Evolutionary conservation across 2,797 vertebrate genomes (phyloP), one percentile per base, ranked within the genome.

Genomic region (Mallotus villosus): DNA sequence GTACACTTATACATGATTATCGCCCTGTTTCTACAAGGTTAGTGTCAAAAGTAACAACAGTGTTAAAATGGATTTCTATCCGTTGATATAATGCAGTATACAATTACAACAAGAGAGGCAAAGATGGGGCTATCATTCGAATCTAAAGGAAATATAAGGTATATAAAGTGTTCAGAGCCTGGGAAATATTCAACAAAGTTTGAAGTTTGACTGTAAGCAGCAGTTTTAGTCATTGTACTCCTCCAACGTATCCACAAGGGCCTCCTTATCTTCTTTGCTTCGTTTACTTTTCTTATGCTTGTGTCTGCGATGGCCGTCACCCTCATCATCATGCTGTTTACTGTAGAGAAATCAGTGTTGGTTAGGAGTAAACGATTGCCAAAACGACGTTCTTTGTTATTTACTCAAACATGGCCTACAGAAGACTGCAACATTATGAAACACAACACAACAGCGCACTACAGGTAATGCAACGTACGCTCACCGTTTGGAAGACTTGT

Each of bases 211-310:
- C 71, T 74, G 91, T 90, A 14, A 51, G 49, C 49, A 14, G 12
- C 8, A 6, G 84, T 89, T 89, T 81, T 81, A 34, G 1, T 90
- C 85, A 29, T 80, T 86, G 68, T 88, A 90, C 25, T 84, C 90
- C 16, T 83, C 85, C 68, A 14, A 55, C 0, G 78, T 83, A 0
- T 91, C 90, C n/a, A 90, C 91, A 0, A 82, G 85, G 5, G 70
- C 21, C 68, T 89, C 89, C 76, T 92, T 92, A 70, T 92, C 91
- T 78, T 92, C 91, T 72, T 93, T 93, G 76, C 83, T 90, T 0
- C 89, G 85, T 81, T 93, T 93, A 83, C 84, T 93, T 82, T 92
- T 93, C 84, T 93, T 93, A 86, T 91, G 92, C 82, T 92, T 93
- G 88, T 93, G 92, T 0, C 91, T 88, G 71, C 90, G 87, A n/a